Evolutionary conservation across 2,888 invertebrate genomes (phyloP).

Genomic region (Tipula lateralis): DNA sequence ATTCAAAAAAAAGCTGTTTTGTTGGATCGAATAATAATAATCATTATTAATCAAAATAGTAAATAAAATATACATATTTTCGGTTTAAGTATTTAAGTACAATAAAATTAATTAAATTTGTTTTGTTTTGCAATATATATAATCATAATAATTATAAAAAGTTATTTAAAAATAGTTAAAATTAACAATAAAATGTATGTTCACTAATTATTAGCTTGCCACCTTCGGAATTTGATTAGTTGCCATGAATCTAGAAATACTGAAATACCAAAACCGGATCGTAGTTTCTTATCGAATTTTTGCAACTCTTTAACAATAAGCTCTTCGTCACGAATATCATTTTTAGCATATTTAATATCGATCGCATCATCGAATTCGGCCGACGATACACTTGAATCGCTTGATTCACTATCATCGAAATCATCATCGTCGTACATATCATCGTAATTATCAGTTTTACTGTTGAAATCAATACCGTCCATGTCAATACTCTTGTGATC

Average conservation of each 20-base stretch:
- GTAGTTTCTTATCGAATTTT: not conserved
- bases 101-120: conserved; percentile 6
- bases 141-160: not conserved
- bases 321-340: conserved; percentile 41
- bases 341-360: not conserved
- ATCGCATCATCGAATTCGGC: not conserved
- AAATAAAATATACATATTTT: not conserved
- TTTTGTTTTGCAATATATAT: not conserved
- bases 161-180: conserved; percentile 19
- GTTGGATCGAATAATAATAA: not conserved
- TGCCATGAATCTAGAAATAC: not conserved
- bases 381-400: not conserved
- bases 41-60: not conserved
- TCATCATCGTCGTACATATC: conserved; percentile 38
- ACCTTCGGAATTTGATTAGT: not conserved
- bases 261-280: conserved; percentile 36
- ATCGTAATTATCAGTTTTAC: conserved; percentile 37
- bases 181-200: not conserved
- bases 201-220: not conserved
- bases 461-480: conserved; percentile 42
- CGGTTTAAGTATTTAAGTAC: conserved; percentile 2
- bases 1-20: not conserved
- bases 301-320: conserved; percentile 43
- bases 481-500: no score
- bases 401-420: conserved; percentile 32